Percentiles rank a stretch among this genome's conserved stretches.
Conservation (phyloP, 1,140 invertebrate genomes). For the Triops cancriformis region DNA sequence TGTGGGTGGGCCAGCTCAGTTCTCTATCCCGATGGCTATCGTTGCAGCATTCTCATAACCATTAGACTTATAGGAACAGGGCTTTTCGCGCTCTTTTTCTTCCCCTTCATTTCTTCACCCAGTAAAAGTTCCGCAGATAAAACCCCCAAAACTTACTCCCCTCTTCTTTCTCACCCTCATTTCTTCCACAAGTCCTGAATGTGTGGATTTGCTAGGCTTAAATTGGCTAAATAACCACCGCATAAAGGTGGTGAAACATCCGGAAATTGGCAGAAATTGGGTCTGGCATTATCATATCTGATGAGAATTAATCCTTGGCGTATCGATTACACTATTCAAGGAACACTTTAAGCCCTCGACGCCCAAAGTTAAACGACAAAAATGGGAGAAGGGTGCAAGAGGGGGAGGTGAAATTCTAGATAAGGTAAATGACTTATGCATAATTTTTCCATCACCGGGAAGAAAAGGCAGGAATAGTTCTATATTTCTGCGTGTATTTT, state of each 20-base stretch:
- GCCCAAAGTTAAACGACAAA: background rate
- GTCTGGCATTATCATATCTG: background rate
- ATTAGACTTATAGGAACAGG: background rate
- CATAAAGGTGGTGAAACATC: background rate
- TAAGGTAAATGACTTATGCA: constrained; percentile 14
- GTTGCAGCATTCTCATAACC: constrained; percentile 4
- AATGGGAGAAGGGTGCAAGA: background rate
- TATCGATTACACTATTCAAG: background rate
- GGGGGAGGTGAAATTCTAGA: background rate
- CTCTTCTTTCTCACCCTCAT: background rate
- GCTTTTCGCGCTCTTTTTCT: background rate
- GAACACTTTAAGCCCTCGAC: too few relatives aligned
- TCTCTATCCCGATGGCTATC: background rate
- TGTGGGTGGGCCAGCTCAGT: background rate
- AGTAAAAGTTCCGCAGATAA: too few relatives aligned
- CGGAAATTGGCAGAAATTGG: background rate
- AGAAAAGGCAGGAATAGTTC: background rate
- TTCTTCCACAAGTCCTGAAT: background rate
- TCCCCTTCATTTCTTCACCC: too few relatives aligned
- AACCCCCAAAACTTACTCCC: too few relatives aligned
- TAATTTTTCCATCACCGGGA: background rate
- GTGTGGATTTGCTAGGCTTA: background rate
- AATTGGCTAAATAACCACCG: background rate
- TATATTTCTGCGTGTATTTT: background rate
- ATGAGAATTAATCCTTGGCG: background rate